phyloP scores from a whole-genome alignment of 1,140 invertebrate species.

The Musca vetustissima region DNA sequence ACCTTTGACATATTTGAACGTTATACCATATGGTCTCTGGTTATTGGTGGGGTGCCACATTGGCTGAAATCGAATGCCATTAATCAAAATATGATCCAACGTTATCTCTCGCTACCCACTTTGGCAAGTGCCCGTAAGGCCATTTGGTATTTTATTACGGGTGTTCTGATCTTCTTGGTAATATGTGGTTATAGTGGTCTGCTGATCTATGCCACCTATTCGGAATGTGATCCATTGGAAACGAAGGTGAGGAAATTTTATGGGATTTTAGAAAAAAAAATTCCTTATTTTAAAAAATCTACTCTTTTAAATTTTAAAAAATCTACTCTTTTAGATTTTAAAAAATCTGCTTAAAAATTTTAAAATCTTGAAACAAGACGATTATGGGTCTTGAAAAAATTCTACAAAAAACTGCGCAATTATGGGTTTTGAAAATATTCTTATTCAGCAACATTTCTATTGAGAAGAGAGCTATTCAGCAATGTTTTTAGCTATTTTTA shows the following conservation, averaged over 20 bases:
- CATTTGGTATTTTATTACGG: conserved; percentile 72
- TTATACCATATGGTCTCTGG: conserved; percentile 75
- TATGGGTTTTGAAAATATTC: no score
- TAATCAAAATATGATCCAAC: conserved; percentile 82
- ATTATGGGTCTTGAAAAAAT: no score
- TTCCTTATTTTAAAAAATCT: no score
- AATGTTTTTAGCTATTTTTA: no score
- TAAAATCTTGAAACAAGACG: no score
- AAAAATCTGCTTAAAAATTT: no score
- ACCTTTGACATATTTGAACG: conserved; percentile 68
- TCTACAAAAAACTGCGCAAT: no score
- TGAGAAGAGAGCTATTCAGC: no score
- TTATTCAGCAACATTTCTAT: no score
- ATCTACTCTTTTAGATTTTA: no score
- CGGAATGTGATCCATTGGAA: conserved; percentile 81
- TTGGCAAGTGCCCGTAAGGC: conserved; percentile 71
- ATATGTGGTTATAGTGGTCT: conserved; percentile 77
- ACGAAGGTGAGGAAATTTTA: conserved; percentile 57
- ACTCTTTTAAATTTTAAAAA: no score
- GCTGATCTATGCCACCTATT: conserved; percentile 81
- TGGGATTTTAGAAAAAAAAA: background rate
- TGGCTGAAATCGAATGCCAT: conserved; percentile 79
- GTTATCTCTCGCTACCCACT: conserved; percentile 72
- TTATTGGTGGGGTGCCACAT: conserved; percentile 78
- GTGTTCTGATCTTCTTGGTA: conserved; percentile 63